Percentiles rank a stretch among this genome's conserved stretches.
Conservation (phyloP, 1,140 invertebrate genomes). For the Papilio helenus region DNA sequence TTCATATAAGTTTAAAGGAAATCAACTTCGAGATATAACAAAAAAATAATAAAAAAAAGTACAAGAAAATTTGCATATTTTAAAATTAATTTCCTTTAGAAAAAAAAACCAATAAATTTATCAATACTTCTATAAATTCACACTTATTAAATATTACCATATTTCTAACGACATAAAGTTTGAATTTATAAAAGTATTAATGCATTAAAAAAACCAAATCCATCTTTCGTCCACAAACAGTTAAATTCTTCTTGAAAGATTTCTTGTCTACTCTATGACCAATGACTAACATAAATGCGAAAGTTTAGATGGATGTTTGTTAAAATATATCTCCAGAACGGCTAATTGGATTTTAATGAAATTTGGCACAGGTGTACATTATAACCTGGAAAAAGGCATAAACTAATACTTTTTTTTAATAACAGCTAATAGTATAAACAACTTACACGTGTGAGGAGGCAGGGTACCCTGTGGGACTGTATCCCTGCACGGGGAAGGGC, state of each 20-base stretch:
- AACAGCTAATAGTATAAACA: background rate
- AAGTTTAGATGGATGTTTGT: no score
- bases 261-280: no score
- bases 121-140: no score
- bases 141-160: no score
- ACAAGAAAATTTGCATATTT: background rate
- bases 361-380: no score
- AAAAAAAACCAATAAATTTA: background rate
- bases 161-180: no score
- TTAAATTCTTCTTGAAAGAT: no score
- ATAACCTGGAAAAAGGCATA: no score
- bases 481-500: constrained; percentile 73
- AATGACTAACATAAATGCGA: no score
- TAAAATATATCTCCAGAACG: background rate
- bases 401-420: no score
- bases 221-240: no score
- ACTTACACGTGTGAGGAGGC: constrained; percentile 56
- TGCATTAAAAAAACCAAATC: no score
- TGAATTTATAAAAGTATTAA: constrained; percentile 3
- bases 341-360: background rate
- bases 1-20: background rate
- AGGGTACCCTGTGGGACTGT: constrained; percentile 67
- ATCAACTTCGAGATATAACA: background rate
- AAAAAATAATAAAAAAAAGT: background rate
- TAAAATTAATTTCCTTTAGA: constrained; percentile 3